Evolutionary conservation across 2,797 vertebrate species (phyloP).

Genomic region (Podargus strigoides): DNA sequence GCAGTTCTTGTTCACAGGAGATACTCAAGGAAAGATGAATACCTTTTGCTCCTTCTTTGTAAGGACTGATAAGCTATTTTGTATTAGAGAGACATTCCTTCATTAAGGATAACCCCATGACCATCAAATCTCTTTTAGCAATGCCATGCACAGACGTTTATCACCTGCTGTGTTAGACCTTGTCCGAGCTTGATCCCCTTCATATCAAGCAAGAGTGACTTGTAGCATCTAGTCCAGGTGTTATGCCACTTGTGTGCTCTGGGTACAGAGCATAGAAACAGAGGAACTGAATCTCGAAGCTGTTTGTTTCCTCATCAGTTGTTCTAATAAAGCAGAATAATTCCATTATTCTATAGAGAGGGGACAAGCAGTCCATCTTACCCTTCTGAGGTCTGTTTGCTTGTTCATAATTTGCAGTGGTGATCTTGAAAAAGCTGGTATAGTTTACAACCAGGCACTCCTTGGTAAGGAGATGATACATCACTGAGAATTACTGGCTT

Average conservation of each 20-base stretch:
- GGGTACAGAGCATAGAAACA: neutral
- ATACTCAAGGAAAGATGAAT: neutral
- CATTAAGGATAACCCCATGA: neutral
- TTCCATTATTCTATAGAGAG: neutral
- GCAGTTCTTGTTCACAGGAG: neutral
- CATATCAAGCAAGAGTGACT: neutral
- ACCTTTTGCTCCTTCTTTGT: neutral
- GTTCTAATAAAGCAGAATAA: conserved; percentile 32
- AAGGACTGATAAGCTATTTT: neutral
- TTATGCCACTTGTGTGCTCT: neutral
- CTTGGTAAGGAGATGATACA: neutral
- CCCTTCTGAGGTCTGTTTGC: neutral
- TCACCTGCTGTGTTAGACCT: neutral
- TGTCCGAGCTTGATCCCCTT: neutral
- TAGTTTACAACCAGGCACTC: neutral
- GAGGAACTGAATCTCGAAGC: neutral
- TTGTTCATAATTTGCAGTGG: neutral
- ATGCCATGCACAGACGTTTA: neutral
- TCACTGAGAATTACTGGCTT: neutral
- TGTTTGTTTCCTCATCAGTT: neutral
- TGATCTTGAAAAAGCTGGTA: neutral
- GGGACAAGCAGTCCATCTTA: neutral
- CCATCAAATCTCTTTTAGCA: neutral
- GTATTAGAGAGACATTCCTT: neutral
- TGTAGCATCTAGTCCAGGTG: neutral